Evolutionary conservation across 1,140 invertebrate genomes (phyloP).

Genomic region (Aradophagus sp.): DNA sequence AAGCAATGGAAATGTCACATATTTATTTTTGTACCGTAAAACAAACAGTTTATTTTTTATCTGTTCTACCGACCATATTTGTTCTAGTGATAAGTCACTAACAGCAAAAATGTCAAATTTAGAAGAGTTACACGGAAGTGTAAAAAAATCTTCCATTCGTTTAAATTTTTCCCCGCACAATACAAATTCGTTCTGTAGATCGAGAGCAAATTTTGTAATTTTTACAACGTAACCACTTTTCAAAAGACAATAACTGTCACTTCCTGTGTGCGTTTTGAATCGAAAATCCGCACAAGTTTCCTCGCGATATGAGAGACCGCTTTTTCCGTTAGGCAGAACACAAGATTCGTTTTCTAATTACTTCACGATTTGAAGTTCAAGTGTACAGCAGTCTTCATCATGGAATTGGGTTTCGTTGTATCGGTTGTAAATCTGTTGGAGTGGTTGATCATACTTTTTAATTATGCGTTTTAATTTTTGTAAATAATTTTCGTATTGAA

Average conservation of each 20-base stretch:
- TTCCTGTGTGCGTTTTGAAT: slow-evolving; percentile 1
- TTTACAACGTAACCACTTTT: neutral
- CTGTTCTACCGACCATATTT: neutral
- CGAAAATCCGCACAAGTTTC: neutral
- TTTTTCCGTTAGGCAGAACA: slow-evolving; percentile 16
- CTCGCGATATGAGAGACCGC: neutral
- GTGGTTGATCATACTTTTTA: slow-evolving; percentile 22
- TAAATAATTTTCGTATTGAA: slow-evolving; percentile 24
- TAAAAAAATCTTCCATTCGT: slow-evolving; percentile 15
- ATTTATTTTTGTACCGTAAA: slow-evolving; percentile 3
- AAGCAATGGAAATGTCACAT: slow-evolving; percentile 5
- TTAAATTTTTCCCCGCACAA: slow-evolving; percentile 5
- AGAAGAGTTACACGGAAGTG: slow-evolving; percentile 10
- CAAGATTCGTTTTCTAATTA: neutral
- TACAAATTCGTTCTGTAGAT: neutral
- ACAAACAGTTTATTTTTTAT: slow-evolving; percentile 15
- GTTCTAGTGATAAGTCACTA: slow-evolving; percentile 4
- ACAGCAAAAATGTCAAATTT: slow-evolving; percentile 1
- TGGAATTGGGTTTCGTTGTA: slow-evolving; percentile 2
- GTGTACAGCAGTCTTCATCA: neutral
- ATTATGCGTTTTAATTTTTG: slow-evolving; percentile 17
- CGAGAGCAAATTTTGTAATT: slow-evolving; percentile 13
- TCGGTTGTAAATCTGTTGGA: slow-evolving; percentile 13
- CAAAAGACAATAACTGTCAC: slow-evolving; percentile 11
- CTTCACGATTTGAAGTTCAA: neutral